A percentile compares a stretch with the other conserved stretches of the same genome.
These are phyloP conservation scores for Torymus tubicola DNA, from an alignment of 2,888 invertebrate genomes.

Conservation along the genomic window DNA sequence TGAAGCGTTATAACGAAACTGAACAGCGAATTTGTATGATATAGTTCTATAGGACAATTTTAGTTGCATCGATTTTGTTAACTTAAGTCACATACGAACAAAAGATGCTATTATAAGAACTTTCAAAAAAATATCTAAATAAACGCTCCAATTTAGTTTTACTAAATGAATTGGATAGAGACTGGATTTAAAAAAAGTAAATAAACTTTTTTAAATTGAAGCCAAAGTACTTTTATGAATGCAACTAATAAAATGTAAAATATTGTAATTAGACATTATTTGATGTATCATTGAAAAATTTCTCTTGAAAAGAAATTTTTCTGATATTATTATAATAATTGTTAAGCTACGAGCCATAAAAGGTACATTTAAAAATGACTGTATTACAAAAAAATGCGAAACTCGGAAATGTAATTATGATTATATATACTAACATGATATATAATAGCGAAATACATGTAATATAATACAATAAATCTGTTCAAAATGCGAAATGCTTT, in stretches of 20 bases:
- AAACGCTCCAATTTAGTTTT: neutral
- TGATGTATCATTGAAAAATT: conserved; percentile 67
- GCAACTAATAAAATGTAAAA: conserved; percentile 67
- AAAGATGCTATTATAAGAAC: conserved; percentile 13
- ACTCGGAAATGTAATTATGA: conserved; percentile 48
- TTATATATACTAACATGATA: conserved; percentile 67
- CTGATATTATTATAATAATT: conserved; percentile 38
- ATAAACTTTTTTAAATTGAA: conserved; percentile 48
- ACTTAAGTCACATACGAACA: neutral
- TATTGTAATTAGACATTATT: conserved; percentile 74
- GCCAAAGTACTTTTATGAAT: conserved; percentile 53
- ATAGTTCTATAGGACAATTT: conserved; percentile 22
- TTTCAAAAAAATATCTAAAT: neutral
- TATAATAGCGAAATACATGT: conserved; percentile 69
- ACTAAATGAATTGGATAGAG: conserved; percentile 18
- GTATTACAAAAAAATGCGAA: conserved; percentile 40
- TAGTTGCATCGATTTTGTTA: conserved; percentile 4
- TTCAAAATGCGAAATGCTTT: conserved; percentile 34
- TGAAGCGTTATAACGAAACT: conserved; percentile 19
- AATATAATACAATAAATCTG: conserved; percentile 65
- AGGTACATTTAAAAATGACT: conserved; percentile 35
- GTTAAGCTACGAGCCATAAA: conserved; percentile 46
- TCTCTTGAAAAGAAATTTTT: conserved; percentile 56
- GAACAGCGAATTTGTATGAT: conserved; percentile 43
- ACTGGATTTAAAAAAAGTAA: conserved; percentile 12